Evolutionary conservation across 2,797 vertebrate species (phyloP), one percentile per base, ranked within the genome.

Genomic region (Setipinna tenuifilis): DNA sequence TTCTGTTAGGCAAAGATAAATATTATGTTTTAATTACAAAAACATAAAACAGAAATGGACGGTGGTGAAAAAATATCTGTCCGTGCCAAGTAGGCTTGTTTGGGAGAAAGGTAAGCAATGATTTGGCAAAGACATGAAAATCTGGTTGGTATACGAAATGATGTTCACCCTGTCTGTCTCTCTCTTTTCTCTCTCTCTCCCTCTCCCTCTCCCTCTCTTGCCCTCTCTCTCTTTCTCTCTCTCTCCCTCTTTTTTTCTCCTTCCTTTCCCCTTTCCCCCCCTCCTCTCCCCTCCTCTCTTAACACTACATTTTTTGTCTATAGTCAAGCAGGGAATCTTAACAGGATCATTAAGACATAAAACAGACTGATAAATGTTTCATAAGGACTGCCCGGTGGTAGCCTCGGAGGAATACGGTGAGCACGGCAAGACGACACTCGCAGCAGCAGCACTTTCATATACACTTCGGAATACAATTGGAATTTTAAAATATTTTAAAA

Each of bases 21-120:
- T 96, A 95, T 96, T 96, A 92, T 96, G 94, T 96, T 96, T 96
- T 96, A 95, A 96, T 96, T 96, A 96, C 95, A 95, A 96, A 96
- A 95, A 96, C 95, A 96, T 94, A 96, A 96, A 96, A 95, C 94
- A 95, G 93, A 94, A 96, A 95, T 92, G 92, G 78, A 90, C 88
- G 85, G 75, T 82, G 83, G 84, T 85, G 89, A 87, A 89, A 88
- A 88, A 87, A 88, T 21, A 82, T 68, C 44, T 6, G 84, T 59
- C 89, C 85, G 89, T 92, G 91, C 90, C 90, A 92, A 88, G 88
- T 87, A 90, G 89, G 89, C 91, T 91, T 92, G 91, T 94, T 94
- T 87, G 84, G 88, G 89, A 91, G 92, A 93, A 94, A 95, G 91
- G 93, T 92, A 95, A 94, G 93, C 92, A 92, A 90, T 93, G 92